Percentiles rank a stretch among this genome's conserved stretches.
Conservation (phyloP, 2,888 invertebrate species). For the Dendrolimus houi region DNA sequence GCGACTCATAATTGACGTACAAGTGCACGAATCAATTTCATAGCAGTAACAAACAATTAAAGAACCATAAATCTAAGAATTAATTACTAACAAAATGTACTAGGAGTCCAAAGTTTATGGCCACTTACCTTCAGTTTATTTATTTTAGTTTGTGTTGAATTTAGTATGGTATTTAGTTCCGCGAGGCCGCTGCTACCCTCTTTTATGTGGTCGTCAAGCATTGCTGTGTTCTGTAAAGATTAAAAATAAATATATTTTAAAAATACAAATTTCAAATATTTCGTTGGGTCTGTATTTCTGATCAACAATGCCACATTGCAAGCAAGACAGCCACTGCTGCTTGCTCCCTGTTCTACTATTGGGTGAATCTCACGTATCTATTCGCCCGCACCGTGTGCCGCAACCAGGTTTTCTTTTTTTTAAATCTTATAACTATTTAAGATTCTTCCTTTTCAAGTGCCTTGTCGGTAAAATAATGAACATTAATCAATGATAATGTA, state of each 20-base stretch:
- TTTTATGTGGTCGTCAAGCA: conserved; percentile 78
- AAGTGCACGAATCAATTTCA: not conserved
- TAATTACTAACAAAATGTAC: not conserved
- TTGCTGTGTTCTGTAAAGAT: conserved; percentile 54
- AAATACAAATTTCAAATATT: not conserved
- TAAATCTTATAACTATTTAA: too few relatives aligned
- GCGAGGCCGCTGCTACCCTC: conserved; percentile 84
- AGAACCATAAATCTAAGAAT: not conserved
- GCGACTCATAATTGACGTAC: not conserved
- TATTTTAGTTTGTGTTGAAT: conserved; percentile 89
- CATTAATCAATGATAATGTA: too few relatives aligned
- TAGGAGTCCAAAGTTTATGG: not conserved
- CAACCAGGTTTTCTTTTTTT: too few relatives aligned
- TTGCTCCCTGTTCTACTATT: too few relatives aligned
- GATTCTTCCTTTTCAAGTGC: too few relatives aligned
- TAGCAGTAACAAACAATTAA: not conserved
- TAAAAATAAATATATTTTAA: too few relatives aligned
- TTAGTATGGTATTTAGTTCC: conserved; percentile 87
- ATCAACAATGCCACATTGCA: too few relatives aligned
- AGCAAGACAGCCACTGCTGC: too few relatives aligned
- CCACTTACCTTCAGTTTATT: conserved; percentile 86
- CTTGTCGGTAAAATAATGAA: too few relatives aligned
- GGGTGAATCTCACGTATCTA: too few relatives aligned
- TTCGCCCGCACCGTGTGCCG: too few relatives aligned
- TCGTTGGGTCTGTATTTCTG: too few relatives aligned